A percentile compares a stretch with the other conserved stretches of the same genome.
These are phyloP conservation scores for Luidia sarsii DNA, from an alignment of 53 echinoderm and acorn worm genomes.

Conservation along the genomic window DNA sequence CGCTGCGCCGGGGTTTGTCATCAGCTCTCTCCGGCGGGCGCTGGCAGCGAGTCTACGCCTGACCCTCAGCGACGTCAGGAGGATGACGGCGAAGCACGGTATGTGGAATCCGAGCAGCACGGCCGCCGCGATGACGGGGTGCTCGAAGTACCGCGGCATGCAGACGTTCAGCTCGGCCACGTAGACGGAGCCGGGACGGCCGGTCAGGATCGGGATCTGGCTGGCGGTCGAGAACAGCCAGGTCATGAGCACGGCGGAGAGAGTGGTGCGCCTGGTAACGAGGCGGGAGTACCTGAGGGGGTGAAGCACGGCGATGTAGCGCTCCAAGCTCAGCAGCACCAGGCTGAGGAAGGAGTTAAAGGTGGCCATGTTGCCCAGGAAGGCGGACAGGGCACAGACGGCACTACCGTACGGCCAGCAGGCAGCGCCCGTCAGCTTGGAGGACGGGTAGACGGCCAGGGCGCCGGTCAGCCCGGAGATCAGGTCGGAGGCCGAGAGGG, in stretches of 20 bases:
- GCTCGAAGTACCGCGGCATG: neutral
- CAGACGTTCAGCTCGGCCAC: neutral
- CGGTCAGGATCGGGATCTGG: neutral
- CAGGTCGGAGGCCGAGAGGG: neutral
- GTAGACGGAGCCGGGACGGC: neutral
- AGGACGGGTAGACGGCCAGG: neutral
- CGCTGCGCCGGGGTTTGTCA: neutral
- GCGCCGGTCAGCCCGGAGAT: neutral
- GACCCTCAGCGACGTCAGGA: conserved; percentile 15
- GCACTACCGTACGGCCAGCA: neutral
- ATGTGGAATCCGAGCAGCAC: neutral
- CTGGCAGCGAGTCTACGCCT: neutral
- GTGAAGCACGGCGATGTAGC: conserved; percentile 8
- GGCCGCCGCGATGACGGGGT: neutral
- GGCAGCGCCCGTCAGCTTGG: neutral
- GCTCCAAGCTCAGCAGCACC: neutral
- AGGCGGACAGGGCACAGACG: neutral
- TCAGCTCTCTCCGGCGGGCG: neutral
- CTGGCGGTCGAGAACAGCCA: neutral
- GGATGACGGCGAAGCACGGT: conserved; percentile 1
- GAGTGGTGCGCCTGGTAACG: neutral
- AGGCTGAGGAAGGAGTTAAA: neutral
- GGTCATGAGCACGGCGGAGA: neutral
- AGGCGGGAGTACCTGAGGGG: neutral
- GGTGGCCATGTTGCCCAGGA: neutral